These are phyloP conservation scores for Porites rus DNA, from an alignment of 92 coral and sea anemone genomes.

Conservation along the genomic window DNA sequence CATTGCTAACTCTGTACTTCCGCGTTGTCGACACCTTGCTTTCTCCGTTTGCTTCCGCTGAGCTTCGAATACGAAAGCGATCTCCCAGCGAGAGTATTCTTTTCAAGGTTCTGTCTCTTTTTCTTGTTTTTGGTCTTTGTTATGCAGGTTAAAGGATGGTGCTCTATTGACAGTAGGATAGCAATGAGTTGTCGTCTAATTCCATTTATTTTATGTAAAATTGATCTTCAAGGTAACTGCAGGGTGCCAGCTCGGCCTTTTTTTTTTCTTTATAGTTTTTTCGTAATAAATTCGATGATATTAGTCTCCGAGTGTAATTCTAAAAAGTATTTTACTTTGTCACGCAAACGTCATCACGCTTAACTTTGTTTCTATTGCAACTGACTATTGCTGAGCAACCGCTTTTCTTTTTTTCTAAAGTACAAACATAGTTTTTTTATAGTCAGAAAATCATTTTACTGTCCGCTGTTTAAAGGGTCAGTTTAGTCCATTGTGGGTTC, in stretches of 20 bases:
- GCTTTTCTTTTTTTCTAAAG: background rate
- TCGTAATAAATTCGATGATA: too few species aligned
- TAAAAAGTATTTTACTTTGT: background rate
- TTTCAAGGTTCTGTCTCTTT: background rate
- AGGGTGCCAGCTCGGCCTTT: too few species aligned
- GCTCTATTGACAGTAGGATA: background rate
- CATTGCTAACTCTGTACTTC: background rate
- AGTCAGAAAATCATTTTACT: background rate
- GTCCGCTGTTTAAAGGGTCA: background rate
- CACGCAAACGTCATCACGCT: background rate
- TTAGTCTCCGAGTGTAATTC: too few species aligned
- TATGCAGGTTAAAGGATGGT: background rate
- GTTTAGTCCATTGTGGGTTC: background rate
- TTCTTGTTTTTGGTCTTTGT: background rate
- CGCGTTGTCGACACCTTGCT: background rate
- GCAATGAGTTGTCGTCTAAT: background rate
- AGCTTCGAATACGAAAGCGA: background rate
- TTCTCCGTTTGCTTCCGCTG: background rate
- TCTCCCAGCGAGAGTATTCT: background rate
- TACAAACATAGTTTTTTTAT: background rate
- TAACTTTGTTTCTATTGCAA: background rate
- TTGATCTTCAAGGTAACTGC: background rate
- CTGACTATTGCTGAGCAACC: background rate
- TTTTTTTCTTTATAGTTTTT: too few species aligned
- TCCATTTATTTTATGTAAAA: slow-evolving; percentile 1